Evolutionary conservation across 2,113 vertebrate species (phyloP), one percentile per base, ranked within the genome.

Genomic region (Eudyptes chrysolophus): DNA sequence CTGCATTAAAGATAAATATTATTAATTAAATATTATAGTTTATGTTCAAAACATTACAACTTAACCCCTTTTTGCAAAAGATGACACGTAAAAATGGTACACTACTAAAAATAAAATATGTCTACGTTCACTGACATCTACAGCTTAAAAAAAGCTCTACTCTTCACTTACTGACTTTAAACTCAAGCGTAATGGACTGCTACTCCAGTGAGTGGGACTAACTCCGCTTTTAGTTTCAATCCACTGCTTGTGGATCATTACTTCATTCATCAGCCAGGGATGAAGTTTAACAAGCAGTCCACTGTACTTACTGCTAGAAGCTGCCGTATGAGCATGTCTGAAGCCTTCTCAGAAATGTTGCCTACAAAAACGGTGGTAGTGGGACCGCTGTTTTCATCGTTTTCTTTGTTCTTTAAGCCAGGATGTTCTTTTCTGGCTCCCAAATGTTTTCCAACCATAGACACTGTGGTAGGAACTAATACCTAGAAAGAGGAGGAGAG

Each of bases 281-380:
- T 40, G 25, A 74, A 88, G 62, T 54, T 27, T 52, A 77, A 60
- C 22, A 91, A 86, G 74, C 29, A 76, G 13, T 25, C 4, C 5
- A 2, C 72, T 82, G 82, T 83, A 97, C 99, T 99, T 98, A 99
- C 99, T 79, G 99, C 99, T 65, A 99, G 97, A 76, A 99, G 98
- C 92, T 99, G 99, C 98, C 99, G 98, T 96, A 99, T 99, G 48
- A 99, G 98, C 99, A 99, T 99, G 91, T 99, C 99, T 9, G 99
- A 99, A 20, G 99, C 99, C 97, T 99, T 99, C 95, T 99, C 99
- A 3, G 99, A 99, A 97, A 99, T 99, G 96, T 99, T 99, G 81
- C 99, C 99, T 69, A 99, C 99, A 98, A 99, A 99, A 83, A 99
- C 99, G 0, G 99, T 99, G 66, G 99, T 99, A 15, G 99, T 99